Evolutionary conservation across 92 coral and sea anemone species (phyloP).

Genomic region (Pocillopora meandrina): DNA sequence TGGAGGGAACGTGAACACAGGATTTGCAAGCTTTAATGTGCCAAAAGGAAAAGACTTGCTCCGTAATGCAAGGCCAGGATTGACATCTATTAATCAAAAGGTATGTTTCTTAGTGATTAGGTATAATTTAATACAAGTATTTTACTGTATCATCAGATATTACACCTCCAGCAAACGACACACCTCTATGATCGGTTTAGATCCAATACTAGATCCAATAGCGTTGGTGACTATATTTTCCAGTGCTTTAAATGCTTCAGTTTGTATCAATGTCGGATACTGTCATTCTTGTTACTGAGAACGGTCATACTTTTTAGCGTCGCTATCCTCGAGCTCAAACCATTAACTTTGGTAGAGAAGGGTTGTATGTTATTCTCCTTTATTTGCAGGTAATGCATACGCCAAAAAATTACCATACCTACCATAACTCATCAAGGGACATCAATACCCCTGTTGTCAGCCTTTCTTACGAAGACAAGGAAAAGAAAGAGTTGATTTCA

Average conservation of each 20-base stretch:
- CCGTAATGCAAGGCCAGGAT: conserved; percentile 16
- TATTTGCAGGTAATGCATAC: conserved; percentile 51
- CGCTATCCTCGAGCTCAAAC: neutral
- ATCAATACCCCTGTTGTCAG: conserved; percentile 63
- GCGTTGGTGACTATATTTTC: too few species aligned
- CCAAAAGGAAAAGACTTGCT: conserved; percentile 56
- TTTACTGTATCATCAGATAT: neutral
- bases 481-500: conserved; percentile 46
- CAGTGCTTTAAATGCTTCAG: too few species aligned
- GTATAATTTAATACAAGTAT: too few species aligned
- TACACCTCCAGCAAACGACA: too few species aligned
- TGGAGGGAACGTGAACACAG: conserved; percentile 43
- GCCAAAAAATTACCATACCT: conserved; percentile 58
- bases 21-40: conserved; percentile 49
- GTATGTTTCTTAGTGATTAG: conserved; percentile 10
- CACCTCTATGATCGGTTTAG: too few species aligned
- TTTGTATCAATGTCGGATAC: too few species aligned
- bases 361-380: neutral
- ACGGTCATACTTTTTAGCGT: too few species aligned
- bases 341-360: neutral
- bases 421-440: conserved; percentile 54
- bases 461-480: conserved; percentile 55
- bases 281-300: too few species aligned
- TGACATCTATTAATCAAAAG: conserved; percentile 63
- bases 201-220: too few species aligned